Conservation (phyloP, 2,797 vertebrate genomes). For the Lacerta agilis region DNA sequence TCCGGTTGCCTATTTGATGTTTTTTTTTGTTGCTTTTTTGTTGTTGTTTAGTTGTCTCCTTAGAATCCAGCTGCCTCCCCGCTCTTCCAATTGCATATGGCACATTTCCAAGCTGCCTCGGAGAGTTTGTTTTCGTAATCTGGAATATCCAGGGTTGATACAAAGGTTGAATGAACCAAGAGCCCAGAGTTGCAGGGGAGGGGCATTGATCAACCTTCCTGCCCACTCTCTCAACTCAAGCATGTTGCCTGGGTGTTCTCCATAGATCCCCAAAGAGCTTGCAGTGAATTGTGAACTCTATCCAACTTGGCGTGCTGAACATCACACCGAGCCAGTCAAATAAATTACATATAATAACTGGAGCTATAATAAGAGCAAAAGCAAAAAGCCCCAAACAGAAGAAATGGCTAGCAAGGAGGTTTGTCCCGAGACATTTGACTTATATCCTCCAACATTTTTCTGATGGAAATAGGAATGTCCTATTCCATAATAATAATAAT, state of each 20-base stretch:
- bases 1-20: neutral
- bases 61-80: neutral
- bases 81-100: neutral
- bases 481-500: too few species aligned
- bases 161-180: neutral
- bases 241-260: neutral
- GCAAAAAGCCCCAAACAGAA: too few species aligned
- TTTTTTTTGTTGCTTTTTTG: neutral
- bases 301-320: neutral
- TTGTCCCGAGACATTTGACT: too few species aligned
- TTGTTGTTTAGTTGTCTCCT: neutral
- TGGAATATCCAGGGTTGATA: neutral
- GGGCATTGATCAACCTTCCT: neutral
- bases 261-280: neutral
- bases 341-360: too few species aligned
- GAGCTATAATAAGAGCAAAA: too few species aligned
- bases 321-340: too few species aligned
- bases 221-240: neutral
- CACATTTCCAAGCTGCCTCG: neutral
- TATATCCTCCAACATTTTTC: too few species aligned
- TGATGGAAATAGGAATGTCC: too few species aligned
- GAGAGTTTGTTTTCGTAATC: constrained; percentile 9
- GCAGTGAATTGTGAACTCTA: neutral
- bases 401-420: too few species aligned
- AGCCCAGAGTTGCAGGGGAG: neutral